Percentiles rank a stretch among this genome's conserved stretches.
Conservation (phyloP, 2,113 vertebrate species). For the Phasianus colchicus region DNA sequence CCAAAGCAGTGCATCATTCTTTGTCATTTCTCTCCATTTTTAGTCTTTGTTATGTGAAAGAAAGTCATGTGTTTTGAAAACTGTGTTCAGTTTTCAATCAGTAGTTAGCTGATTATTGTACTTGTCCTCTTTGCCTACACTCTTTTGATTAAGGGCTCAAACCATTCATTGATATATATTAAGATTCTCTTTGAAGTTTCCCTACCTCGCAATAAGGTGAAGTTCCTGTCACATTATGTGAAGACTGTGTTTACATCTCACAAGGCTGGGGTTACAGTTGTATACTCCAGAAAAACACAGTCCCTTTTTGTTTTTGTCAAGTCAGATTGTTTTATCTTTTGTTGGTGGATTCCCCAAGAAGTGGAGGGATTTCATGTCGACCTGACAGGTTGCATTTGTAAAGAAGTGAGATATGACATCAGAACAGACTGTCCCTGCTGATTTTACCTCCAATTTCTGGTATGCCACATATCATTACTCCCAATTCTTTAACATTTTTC, state of each 20-base stretch:
- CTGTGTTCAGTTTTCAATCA: background rate
- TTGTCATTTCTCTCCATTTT: background rate
- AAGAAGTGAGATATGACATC: background rate
- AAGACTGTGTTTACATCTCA: background rate
- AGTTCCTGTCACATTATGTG: background rate
- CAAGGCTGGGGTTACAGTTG: background rate
- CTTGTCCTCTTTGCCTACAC: background rate
- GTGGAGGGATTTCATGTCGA: background rate
- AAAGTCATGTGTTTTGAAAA: rapidly evolving
- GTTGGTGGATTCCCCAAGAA: background rate
- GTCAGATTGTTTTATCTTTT: background rate
- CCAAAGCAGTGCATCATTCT: background rate
- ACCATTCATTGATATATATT: background rate
- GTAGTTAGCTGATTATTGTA: background rate
- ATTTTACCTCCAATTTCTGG: background rate
- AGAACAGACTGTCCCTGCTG: background rate
- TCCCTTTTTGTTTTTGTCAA: background rate
- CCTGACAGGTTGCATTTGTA: background rate
- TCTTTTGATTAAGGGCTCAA: background rate
- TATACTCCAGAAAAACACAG: background rate
- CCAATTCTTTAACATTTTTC: background rate
- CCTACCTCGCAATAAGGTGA: background rate
- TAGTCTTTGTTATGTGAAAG: background rate
- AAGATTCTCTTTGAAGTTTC: background rate
- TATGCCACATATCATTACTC: background rate